Evolutionary conservation across 2,113 vertebrate genomes (phyloP), one percentile per base, ranked within the genome.

Genomic region (Zeus faber): DNA sequence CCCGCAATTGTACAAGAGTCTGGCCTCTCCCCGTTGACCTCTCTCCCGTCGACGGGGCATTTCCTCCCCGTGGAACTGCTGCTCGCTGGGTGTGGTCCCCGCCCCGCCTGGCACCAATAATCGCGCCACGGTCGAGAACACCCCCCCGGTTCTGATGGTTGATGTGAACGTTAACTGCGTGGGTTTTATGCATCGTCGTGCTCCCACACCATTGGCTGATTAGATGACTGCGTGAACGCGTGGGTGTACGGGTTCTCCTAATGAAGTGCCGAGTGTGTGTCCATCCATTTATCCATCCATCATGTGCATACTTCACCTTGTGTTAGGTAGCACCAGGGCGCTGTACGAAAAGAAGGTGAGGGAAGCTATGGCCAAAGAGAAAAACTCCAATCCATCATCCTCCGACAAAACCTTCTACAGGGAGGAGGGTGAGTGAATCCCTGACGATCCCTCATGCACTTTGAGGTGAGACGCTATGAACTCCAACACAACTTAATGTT

Each of bases 321-420:
- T 6, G 21, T 2, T 24, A 89, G 88, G 70, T 3, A 49, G 75
- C 53, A 90, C 88, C 58, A 87, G 86, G 80, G 3, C 44, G 37
- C 75, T 90, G 41, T 90, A 90, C 37, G 85, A 87, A 70, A 89
- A 66, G 67, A 89, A 88, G 58, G 65, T 89, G 23, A 85, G 39
- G 58, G 84, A 88, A 24, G 84, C 83, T 11, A 88, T 90, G 79
- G 50, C 67, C 41, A 85, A 81, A 55, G 53, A 33, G 14, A 81
- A 52, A 17, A 70, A 0, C 31, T 11, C 33, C 0, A 74, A 50
- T 58, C 35, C 62, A 17, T 57, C 62, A 17, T 57, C 78, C 2
- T 16, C 77, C 18, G 81, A 89, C 49, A 81, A 74, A 65, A 82
- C 76, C 5, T 76, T 35, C 61, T 87, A 87, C 79, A 82, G 87